phyloP scores from a whole-genome alignment of 2,113 vertebrate species.

The Chloropsis hardwickii region DNA sequence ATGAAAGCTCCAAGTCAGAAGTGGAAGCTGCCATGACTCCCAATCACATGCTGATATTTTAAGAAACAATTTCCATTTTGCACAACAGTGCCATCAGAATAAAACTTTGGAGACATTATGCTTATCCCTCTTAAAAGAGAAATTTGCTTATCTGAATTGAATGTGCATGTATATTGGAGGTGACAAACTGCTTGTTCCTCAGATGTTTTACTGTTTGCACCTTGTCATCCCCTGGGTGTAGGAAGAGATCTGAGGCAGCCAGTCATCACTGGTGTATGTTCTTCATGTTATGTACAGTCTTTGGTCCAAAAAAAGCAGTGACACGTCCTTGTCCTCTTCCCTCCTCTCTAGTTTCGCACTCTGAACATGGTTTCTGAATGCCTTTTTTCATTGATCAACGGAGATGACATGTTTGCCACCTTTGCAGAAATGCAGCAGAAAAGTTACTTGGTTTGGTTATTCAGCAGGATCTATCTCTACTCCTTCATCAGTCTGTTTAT shows the following conservation, averaged over 20 bases:
- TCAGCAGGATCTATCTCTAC: conserved; percentile 91
- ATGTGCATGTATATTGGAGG: neutral
- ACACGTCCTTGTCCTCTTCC: neutral
- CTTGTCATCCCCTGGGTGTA: neutral
- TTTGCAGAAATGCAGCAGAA: conserved; percentile 87
- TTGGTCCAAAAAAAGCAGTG: neutral
- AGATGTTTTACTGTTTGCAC: neutral
- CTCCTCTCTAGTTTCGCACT: conserved; percentile 82
- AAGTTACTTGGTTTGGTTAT: conserved; percentile 90
- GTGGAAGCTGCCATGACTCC: neutral
- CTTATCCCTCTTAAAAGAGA: neutral
- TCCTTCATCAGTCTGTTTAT: conserved; percentile 94
- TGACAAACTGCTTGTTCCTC: neutral
- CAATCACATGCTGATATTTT: conserved; percentile 36
- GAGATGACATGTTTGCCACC: conserved; percentile 92
- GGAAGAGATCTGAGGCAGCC: neutral
- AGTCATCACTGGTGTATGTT: neutral
- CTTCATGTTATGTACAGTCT: neutral
- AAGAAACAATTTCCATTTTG: conserved; percentile 9
- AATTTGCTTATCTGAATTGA: neutral
- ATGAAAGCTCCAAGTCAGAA: conserved; percentile 46
- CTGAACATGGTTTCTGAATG: conserved; percentile 89
- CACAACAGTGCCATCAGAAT: neutral
- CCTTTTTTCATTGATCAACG: conserved; percentile 92
- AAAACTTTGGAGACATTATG: neutral